Evolutionary conservation across 2,113 vertebrate species (phyloP).

Genomic region (Oophaga pumilio): DNA sequence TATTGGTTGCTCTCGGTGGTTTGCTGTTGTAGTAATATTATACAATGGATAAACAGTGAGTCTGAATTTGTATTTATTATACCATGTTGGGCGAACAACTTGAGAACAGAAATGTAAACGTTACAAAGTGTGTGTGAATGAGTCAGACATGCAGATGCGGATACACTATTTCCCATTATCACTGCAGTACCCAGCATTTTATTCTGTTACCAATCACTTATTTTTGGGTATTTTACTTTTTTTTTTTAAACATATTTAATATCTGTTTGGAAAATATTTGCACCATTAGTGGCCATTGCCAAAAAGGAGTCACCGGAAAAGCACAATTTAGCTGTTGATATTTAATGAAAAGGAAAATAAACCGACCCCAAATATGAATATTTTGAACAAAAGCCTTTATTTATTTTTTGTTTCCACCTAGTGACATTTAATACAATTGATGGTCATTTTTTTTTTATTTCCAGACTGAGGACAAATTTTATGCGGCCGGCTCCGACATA

Average conservation of each 20-base stretch:
- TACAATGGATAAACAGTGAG: constrained; percentile 35
- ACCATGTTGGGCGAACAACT: constrained; percentile 29
- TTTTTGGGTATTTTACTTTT: background rate
- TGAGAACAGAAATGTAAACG: constrained; percentile 42
- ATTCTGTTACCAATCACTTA: background rate
- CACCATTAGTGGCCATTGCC: no score
- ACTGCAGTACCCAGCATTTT: background rate
- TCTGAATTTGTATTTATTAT: constrained; percentile 33
- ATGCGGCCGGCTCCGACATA: background rate
- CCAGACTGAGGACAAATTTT: background rate
- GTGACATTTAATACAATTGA: constrained; percentile 19
- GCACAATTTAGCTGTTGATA: no score
- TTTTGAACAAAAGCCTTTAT: background rate
- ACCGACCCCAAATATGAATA: background rate
- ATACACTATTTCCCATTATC: background rate
- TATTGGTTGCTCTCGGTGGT: constrained; percentile 21
- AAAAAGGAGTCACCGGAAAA: no score
- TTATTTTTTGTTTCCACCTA: background rate
- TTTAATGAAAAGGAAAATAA: background rate
- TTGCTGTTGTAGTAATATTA: constrained; percentile 29
- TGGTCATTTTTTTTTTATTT: background rate
- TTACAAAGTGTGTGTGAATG: constrained; percentile 22
- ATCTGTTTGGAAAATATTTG: no score
- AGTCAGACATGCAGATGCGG: constrained; percentile 3
- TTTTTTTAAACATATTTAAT: background rate